Conservation (phyloP, 2,797 vertebrate genomes). For the Mormyrops boulengeri region DNA sequence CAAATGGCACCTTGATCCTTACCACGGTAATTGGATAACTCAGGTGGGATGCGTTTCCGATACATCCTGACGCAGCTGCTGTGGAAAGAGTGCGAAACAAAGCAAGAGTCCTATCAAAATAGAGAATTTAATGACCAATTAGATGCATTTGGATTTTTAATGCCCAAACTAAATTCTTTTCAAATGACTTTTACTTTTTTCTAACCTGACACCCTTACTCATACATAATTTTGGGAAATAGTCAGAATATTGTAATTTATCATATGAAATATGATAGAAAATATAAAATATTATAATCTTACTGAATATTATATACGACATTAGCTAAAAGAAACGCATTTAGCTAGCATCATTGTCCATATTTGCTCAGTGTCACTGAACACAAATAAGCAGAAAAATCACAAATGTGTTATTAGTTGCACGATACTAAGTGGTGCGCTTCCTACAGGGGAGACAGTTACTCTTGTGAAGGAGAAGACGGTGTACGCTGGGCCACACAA, state of each 20-base stretch:
- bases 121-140: background rate
- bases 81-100: background rate
- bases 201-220: background rate
- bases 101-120: background rate
- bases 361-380: background rate
- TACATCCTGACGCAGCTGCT: background rate
- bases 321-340: background rate
- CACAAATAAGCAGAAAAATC: background rate
- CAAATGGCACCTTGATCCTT: slow-evolving; percentile 50
- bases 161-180: background rate
- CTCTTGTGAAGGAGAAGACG: slow-evolving; percentile 41
- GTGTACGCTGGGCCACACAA: slow-evolving; percentile 40
- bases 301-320: background rate
- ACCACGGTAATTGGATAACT: slow-evolving; percentile 40
- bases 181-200: background rate
- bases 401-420: background rate
- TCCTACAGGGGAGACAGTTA: slow-evolving; percentile 41
- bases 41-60: background rate
- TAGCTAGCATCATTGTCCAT: background rate
- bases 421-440: background rate
- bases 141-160: background rate
- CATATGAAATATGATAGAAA: background rate
- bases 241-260: background rate
- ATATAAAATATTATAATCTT: background rate
- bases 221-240: background rate